phyloP scores from a whole-genome alignment of 2,797 vertebrate genomes.

The Parambassis ranga region DNA sequence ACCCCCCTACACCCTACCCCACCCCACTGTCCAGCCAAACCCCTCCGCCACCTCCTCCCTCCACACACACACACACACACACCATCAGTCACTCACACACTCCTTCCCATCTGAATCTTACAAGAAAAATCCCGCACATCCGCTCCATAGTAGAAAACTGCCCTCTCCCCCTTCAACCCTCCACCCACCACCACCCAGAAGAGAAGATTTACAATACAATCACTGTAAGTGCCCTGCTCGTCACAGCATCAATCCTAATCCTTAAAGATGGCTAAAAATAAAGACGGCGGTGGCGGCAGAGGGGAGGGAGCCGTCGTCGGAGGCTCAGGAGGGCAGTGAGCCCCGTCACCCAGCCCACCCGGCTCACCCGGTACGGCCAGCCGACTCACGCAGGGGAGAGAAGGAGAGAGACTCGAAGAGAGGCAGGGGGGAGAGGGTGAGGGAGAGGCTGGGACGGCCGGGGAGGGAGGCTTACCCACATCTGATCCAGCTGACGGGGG shows the following conservation, averaged over 20 bases:
- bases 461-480: slow-evolving; percentile 99
- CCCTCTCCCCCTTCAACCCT: slow-evolving; percentile 58
- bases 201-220: slow-evolving; percentile 99
- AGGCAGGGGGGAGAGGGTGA: slow-evolving; percentile 77
- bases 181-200: slow-evolving; percentile 68
- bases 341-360: slow-evolving; percentile 48
- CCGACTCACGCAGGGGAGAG: slow-evolving; percentile 54
- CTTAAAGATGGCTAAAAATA: slow-evolving; percentile 99
- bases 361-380: slow-evolving; percentile 9
- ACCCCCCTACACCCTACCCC: slow-evolving; percentile 45
- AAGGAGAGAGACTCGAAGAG: slow-evolving; percentile 52
- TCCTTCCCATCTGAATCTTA: slow-evolving; percentile 74
- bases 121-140: slow-evolving; percentile 75
- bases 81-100: slow-evolving; percentile 53
- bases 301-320: slow-evolving; percentile 54
- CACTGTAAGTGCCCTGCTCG: slow-evolving; percentile 99
- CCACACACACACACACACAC: slow-evolving; percentile 42
- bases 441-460: slow-evolving; percentile 80
- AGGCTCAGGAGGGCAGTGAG: slow-evolving; percentile 64
- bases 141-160: slow-evolving; percentile 69
- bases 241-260: slow-evolving; percentile 99
- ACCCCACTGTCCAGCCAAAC: slow-evolving; percentile 63
- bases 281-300: slow-evolving; percentile 91
- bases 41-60: slow-evolving; percentile 61
- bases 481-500: slow-evolving; percentile 99